Percentiles rank a stretch among this genome's conserved stretches.
phyloP scores from a whole-genome alignment of 1,140 invertebrate genomes.

The Brachionus manjavacas region DNA sequence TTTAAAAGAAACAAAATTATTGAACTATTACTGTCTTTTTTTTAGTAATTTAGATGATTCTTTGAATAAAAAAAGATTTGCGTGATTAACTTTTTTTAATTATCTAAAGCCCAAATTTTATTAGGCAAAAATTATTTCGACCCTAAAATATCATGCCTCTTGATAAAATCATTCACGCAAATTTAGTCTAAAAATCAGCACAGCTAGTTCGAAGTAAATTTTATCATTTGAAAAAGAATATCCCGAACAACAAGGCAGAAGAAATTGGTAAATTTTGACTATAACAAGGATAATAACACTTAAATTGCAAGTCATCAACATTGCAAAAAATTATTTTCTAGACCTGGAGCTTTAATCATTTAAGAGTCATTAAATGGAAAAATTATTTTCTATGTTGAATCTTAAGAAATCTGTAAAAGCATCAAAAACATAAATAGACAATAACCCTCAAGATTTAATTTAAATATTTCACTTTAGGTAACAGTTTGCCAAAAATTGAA shows the following conservation, averaged over 20 bases:
- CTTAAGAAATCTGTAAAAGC: neutral
- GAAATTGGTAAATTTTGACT: neutral
- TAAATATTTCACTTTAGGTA: neutral
- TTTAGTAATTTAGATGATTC: neutral
- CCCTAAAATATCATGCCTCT: neutral
- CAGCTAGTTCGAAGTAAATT: neutral
- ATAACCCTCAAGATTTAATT: neutral
- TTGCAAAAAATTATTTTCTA: no score
- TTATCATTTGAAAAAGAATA: no score
- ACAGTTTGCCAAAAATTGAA: neutral
- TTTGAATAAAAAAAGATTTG: neutral
- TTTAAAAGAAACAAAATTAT: conserved; percentile 13
- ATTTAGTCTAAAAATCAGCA: neutral
- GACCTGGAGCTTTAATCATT: neutral
- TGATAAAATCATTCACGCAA: neutral
- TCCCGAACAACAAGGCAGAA: neutral
- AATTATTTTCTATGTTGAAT: neutral
- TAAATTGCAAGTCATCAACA: no score
- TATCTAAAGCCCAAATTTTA: neutral
- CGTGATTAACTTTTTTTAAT: neutral
- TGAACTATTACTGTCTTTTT: neutral
- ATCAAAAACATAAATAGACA: neutral
- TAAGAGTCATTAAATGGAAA: neutral
- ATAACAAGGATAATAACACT: neutral
- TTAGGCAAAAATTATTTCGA: neutral